Percentiles rank a stretch among this genome's conserved stretches.
These are phyloP conservation scores for Papilio polyxenes DNA, from an alignment of 1,140 invertebrate species.

Conservation along the genomic window DNA sequence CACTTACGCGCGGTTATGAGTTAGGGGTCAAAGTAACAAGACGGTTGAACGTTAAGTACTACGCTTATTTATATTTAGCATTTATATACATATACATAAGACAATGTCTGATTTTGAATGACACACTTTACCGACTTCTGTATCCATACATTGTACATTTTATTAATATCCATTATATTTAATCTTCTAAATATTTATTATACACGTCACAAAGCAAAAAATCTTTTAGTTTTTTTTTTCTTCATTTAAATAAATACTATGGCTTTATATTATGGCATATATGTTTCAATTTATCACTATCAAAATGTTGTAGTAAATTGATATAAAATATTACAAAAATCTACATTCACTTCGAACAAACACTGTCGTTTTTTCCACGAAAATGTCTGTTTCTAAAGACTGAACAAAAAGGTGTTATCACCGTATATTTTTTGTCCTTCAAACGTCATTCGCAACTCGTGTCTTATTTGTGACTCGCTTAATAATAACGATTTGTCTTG, in stretches of 20 bases:
- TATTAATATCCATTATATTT: not conserved
- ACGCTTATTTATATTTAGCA: not conserved
- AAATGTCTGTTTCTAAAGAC: not conserved
- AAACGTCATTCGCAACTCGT: not conserved
- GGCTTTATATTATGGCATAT: no score
- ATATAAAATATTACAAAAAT: no score
- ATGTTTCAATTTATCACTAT: no score
- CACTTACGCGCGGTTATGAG: not conserved
- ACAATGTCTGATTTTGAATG: not conserved
- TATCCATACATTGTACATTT: not conserved
- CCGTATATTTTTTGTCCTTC: constrained; percentile 5
- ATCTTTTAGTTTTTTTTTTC: no score
- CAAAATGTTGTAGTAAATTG: no score
- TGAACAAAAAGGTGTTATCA: not conserved
- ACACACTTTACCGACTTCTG: not conserved
- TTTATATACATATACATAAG: not conserved
- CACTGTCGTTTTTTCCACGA: not conserved
- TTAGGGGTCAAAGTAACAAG: constrained; percentile 12
- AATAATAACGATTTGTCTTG: not conserved
- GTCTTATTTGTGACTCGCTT: not conserved
- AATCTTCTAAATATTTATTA: not conserved
- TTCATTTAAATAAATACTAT: no score
- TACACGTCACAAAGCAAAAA: not conserved
- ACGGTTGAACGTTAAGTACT: not conserved
- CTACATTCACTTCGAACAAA: not conserved